Conservation (phyloP, 2,797 vertebrate species). For the Chloroceryle amazona region DNA sequence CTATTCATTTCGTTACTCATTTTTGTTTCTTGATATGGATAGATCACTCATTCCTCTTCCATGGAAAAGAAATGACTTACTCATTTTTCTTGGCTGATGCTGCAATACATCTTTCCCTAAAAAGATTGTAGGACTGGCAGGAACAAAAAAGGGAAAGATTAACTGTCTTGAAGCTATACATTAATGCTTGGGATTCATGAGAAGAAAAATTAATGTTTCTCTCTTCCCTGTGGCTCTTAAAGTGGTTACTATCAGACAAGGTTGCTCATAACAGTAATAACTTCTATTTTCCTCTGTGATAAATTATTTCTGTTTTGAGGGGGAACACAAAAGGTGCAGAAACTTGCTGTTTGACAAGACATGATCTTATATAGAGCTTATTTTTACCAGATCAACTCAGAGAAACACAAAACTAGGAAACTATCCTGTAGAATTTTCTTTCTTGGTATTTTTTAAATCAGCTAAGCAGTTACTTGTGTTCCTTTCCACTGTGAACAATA, state of each 20-base stretch:
- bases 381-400: not conserved
- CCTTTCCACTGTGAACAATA: not conserved
- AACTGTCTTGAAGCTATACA: not conserved
- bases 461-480: not conserved
- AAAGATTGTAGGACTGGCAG: conserved; percentile 11
- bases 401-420: not conserved
- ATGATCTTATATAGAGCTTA: not conserved
- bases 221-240: not conserved
- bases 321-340: not conserved
- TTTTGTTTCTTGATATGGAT: conserved; percentile 27
- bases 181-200: not conserved
- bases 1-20: conserved; percentile 44
- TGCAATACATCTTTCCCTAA: conserved; percentile 56
- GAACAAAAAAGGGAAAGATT: conserved; percentile 42
- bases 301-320: not conserved
- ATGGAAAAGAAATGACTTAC: conserved; percentile 39
- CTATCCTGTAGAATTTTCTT: not conserved
- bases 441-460: not conserved
- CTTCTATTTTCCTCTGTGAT: not conserved
- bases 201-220: conserved; percentile 15
- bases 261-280: not conserved
- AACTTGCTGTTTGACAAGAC: not conserved
- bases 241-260: not conserved
- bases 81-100: conserved; percentile 63
- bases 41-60: conserved; percentile 42